A percentile compares a stretch with the other conserved stretches of the same genome.
Evolutionary conservation across 92 coral and sea anemone species (phyloP).

Genomic region (Pocillopora meandrina): DNA sequence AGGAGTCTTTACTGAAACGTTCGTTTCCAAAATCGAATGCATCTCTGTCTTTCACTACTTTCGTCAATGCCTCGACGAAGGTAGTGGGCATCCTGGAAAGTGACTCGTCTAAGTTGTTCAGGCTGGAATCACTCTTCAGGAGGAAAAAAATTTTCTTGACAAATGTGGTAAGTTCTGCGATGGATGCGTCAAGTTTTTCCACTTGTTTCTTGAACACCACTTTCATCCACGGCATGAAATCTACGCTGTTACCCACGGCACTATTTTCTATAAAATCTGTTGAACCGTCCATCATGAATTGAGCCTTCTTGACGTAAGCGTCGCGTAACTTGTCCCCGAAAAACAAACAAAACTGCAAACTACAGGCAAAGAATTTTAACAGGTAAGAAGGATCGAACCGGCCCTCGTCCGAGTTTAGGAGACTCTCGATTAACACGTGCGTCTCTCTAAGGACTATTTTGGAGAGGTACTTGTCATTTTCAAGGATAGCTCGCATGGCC

Average conservation of each 20-base stretch:
- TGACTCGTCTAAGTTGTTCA: background rate
- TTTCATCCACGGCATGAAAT: conserved; percentile 96
- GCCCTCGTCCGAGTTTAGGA: conserved; percentile 64
- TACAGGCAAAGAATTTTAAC: conserved; percentile 62
- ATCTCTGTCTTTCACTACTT: conserved; percentile 57
- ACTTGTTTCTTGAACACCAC: conserved; percentile 74
- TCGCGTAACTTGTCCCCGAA: conserved; percentile 83
- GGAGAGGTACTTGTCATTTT: conserved; percentile 69
- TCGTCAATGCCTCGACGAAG: conserved; percentile 61
- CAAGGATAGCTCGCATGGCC: conserved; percentile 79
- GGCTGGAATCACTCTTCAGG: conserved; percentile 32
- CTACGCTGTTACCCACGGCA: conserved; percentile 86
- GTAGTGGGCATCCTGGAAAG: conserved; percentile 28
- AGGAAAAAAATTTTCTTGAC: conserved; percentile 70
- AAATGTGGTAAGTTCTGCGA: conserved; percentile 66
- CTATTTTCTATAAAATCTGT: conserved; percentile 87
- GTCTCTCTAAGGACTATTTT: conserved; percentile 66
- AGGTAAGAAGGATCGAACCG: conserved; percentile 80
- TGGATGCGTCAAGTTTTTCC: conserved; percentile 72
- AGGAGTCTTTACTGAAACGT: conserved; percentile 28
- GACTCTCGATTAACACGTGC: conserved; percentile 63
- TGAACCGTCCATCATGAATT: conserved; percentile 78
- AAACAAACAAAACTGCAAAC: conserved; percentile 71
- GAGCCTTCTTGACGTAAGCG: conserved; percentile 69
- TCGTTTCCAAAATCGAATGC: conserved; percentile 43